Conservation (phyloP, 2,888 invertebrate species). For the Morpho deidamia region DNA sequence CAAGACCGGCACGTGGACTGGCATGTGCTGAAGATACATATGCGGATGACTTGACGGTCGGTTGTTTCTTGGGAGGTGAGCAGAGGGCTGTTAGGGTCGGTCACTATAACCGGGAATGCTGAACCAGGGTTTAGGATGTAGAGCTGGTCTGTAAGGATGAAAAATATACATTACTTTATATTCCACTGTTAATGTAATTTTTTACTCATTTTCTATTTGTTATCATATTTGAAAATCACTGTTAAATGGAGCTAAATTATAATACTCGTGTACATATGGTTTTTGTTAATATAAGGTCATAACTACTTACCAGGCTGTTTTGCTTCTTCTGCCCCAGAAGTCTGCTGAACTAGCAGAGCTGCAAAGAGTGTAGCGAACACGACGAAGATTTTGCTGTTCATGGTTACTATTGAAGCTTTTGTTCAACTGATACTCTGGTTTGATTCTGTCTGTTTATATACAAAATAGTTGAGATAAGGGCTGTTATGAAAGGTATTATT, state of each 20-base stretch:
- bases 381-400: conserved; percentile 1
- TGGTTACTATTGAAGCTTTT: neutral
- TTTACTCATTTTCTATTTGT: too few species aligned
- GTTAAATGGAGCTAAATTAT: too few species aligned
- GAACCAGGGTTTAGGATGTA: neutral
- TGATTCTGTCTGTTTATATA: neutral
- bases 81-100: neutral
- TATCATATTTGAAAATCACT: too few species aligned
- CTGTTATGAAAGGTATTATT: neutral
- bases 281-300: neutral
- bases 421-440: neutral
- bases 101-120: conserved; percentile 1
- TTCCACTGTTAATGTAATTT: neutral
- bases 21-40: conserved; percentile 8
- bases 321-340: neutral
- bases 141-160: conserved; percentile 1
- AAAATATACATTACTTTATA: neutral
- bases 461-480: neutral
- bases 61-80: neutral
- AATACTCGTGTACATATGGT: too few species aligned
- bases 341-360: neutral
- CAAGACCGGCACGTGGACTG: neutral
- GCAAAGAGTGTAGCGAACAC: neutral
- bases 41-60: conserved; percentile 1
- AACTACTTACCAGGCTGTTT: conserved; percentile 1